These are phyloP conservation scores for Pyrgilauda ruficollis DNA, from an alignment of 2,113 vertebrate genomes.

Conservation along the genomic window DNA sequence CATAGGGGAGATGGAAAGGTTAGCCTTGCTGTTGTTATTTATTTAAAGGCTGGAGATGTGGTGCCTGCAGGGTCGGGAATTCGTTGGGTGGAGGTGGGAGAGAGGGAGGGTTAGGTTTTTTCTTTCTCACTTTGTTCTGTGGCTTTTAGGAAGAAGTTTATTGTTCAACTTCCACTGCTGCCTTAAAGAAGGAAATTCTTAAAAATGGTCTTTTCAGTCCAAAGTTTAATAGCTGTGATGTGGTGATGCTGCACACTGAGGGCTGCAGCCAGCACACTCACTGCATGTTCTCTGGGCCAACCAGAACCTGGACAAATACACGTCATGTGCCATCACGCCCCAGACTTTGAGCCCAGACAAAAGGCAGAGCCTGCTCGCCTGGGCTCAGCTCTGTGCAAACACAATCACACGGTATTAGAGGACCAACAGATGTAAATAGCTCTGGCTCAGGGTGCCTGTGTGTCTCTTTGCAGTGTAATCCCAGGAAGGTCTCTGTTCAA, in stretches of 20 bases:
- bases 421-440: neutral
- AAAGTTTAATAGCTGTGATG: neutral
- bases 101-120: neutral
- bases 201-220: neutral
- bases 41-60: neutral
- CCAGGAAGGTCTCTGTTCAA: neutral
- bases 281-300: accelerated
- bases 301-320: neutral
- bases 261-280: accelerated
- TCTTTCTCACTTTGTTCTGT: neutral
- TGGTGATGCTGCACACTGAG: accelerated
- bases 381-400: neutral
- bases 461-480: neutral
- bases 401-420: neutral
- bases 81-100: neutral
- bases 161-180: neutral
- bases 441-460: accelerated
- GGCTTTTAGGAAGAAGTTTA: neutral
- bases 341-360: neutral
- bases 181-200: neutral
- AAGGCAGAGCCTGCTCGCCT: neutral
- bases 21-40: neutral
- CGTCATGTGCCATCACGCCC: accelerated
- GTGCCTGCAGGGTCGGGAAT: neutral
- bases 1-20: constrained; percentile 17